phyloP scores from a whole-genome alignment of 2,113 vertebrate genomes.

The Lathamus discolor region DNA sequence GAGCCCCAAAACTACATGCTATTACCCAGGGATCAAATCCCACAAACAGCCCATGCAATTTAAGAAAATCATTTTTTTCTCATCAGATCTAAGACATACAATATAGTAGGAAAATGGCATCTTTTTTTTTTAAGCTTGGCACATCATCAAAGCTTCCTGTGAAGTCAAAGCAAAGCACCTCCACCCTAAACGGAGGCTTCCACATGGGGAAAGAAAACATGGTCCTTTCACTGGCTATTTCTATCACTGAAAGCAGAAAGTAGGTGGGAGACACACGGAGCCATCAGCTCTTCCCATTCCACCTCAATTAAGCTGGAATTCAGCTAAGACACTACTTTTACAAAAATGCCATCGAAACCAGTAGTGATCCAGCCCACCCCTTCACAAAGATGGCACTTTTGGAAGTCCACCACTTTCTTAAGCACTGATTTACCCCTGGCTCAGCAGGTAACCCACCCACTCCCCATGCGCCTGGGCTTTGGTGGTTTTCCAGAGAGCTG shows the following conservation, averaged over 20 bases:
- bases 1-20: slow-evolving; percentile 44
- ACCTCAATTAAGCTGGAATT: neutral
- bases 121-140: slow-evolving; percentile 22
- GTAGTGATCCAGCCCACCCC: neutral
- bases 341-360: accelerated
- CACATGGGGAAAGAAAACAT: neutral
- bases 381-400: neutral
- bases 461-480: accelerated
- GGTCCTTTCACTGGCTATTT: neutral
- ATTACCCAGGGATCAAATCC: slow-evolving; percentile 44
- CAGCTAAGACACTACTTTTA: neutral
- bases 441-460: neutral
- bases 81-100: slow-evolving; percentile 36
- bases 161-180: slow-evolving; percentile 48
- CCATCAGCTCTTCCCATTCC: neutral
- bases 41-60: slow-evolving; percentile 36
- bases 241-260: slow-evolving; percentile 7
- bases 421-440: neutral
- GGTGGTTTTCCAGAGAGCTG: neutral
- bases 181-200: slow-evolving; percentile 29
- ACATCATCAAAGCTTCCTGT: slow-evolving; percentile 29
- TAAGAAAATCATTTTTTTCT: slow-evolving; percentile 38
- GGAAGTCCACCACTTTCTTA: neutral
- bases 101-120: slow-evolving; percentile 2
- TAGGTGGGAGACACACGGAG: neutral